These are phyloP conservation scores for Sebastes vulpes DNA, from an alignment of 2,797 vertebrate genomes.

Conservation along the genomic window DNA sequence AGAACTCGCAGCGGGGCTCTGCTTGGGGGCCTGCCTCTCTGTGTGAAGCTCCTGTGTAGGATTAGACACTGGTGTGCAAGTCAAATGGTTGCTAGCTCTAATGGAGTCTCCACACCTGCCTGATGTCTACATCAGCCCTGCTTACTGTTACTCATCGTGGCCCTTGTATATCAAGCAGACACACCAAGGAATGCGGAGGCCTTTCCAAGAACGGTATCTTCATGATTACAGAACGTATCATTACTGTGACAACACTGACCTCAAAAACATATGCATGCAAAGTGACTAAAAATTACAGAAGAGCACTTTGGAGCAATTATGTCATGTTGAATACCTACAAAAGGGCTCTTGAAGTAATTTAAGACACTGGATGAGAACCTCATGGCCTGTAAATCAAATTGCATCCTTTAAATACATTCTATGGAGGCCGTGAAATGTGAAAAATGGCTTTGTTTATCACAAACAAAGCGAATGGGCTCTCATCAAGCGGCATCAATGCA, in stretches of 20 bases:
- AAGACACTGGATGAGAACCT: conserved; percentile 3
- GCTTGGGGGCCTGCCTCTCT: conserved; percentile 72
- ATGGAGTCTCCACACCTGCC: conserved; percentile 74
- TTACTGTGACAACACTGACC: conserved; percentile 59
- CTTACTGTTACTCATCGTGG: conserved; percentile 55
- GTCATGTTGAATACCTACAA: conserved; percentile 37
- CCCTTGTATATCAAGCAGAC: conserved; percentile 38
- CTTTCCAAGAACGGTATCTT: conserved; percentile 57
- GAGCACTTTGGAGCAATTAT: conserved; percentile 40
- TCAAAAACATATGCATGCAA: conserved; percentile 43
- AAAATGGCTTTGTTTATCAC: conserved; percentile 61
- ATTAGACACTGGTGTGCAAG: conserved; percentile 76
- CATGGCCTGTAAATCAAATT: conserved; percentile 52
- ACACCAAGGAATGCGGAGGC: conserved; percentile 48
- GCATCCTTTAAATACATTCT: conserved; percentile 42
- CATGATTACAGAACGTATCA: conserved; percentile 57
- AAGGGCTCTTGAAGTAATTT: conserved; percentile 36
- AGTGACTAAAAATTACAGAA: conserved; percentile 41
- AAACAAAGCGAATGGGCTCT: conserved; percentile 53
- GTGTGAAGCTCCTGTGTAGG: conserved; percentile 74
- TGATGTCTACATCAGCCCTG: conserved; percentile 67
- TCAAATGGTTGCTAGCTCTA: conserved; percentile 74
- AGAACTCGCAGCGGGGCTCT: conserved; percentile 74
- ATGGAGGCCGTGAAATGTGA: conserved; percentile 50
- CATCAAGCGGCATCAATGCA: conserved; percentile 43